Evolutionary conservation across 2,888 invertebrate species (phyloP), one percentile per base, ranked within the genome.

Genomic region (Andrena bucephala): DNA sequence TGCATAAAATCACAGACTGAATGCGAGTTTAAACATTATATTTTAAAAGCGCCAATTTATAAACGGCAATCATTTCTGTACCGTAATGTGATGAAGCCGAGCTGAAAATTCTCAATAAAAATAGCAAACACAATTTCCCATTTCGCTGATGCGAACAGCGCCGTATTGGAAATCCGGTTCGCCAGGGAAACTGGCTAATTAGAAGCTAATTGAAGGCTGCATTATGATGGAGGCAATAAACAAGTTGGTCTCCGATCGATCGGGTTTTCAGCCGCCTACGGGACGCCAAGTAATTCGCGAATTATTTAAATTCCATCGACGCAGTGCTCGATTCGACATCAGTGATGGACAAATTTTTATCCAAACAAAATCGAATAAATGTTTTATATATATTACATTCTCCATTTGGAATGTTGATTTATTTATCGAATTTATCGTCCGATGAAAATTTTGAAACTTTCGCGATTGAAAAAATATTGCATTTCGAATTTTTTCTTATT

Each of bases 231-330:
- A 48, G 16, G 7, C 10, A 29, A 77, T 60, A 31, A 81, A 72
- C 67, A 68, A 59, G 20, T 57, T 72, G 20, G 54, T 24, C 54
- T 8, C 31, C 4, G 50, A 71, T 80, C 78, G 80, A 71, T 72
- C 60, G 62, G 29, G 27, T 10, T 2, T 52, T 33, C 50, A 13
- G 5, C 5, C 27, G 54, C 16, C 31, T 8, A 0, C 42, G 50
- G n/a, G 13, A 2, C 3, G 48, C 24, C 52, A 29, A 7, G 13
- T 31, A 71, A 82, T 71, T 33, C 50, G 3, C 59, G 36, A 81
- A 76, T 82, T 71, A 71, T 72, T 75, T 54, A 63, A 75, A 75
- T 71, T 63, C 70, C 42, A 72, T 36, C 66, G 73, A 24, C 20
- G 63, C 27, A 24, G 10, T 7, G 60, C 29, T 57, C 70, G 54